phyloP scores from a whole-genome alignment of 2,888 invertebrate species.

The Hirudinaria manillensis region DNA sequence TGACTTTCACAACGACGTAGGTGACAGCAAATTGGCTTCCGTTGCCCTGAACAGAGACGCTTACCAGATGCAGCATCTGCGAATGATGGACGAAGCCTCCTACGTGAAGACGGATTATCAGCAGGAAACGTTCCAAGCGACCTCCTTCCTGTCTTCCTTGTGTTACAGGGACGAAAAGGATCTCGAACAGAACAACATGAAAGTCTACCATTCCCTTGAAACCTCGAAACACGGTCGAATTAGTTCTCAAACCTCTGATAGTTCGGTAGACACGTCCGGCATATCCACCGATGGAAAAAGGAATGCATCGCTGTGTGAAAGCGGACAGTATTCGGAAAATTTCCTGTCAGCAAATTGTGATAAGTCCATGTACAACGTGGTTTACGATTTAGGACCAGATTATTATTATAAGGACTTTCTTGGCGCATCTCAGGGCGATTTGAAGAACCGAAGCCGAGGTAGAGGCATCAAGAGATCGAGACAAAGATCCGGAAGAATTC shows the following conservation, averaged over 20 bases:
- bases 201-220: constrained; percentile 23
- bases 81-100: background rate
- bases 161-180: constrained; percentile 12
- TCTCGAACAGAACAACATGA: constrained; percentile 4
- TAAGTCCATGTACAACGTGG: background rate
- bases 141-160: constrained; percentile 20
- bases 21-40: background rate
- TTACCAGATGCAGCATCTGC: background rate
- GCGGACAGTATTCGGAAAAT: background rate
- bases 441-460: background rate
- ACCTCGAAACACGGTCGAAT: constrained; percentile 9
- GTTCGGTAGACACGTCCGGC: background rate
- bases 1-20: background rate
- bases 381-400: background rate
- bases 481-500: constrained; percentile 15
- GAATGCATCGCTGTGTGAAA: background rate
- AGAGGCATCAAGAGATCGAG: constrained; percentile 13
- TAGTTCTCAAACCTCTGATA: background rate
- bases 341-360: background rate
- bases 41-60: background rate
- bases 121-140: constrained; percentile 28
- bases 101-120: constrained; percentile 21
- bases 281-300: background rate
- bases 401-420: constrained; percentile 17
- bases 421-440: background rate